A percentile compares a stretch with the other conserved stretches of the same genome.
These are phyloP conservation scores for Tiliqua scincoides DNA, from an alignment of 2,113 vertebrate genomes.

Conservation along the genomic window DNA sequence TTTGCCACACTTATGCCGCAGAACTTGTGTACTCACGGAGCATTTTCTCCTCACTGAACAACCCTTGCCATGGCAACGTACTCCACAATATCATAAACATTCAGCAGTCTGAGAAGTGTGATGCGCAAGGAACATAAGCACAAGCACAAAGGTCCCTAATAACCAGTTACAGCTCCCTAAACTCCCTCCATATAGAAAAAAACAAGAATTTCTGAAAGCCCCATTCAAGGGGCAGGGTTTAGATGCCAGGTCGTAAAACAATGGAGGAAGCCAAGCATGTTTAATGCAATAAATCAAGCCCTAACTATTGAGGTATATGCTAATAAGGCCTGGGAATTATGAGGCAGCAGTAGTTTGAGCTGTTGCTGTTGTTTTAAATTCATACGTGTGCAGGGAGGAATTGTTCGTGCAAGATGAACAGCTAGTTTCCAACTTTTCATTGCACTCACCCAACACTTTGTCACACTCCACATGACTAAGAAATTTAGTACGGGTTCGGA, in stretches of 20 bases:
- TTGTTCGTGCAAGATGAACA: background rate
- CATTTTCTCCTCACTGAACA: constrained; percentile 51
- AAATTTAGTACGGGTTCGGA: too few relatives aligned
- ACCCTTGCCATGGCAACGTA: constrained; percentile 52
- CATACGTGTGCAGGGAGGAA: background rate
- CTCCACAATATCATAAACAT: background rate
- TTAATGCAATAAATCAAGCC: background rate
- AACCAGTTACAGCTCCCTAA: background rate
- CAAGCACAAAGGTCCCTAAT: background rate
- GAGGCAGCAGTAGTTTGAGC: background rate
- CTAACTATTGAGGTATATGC: background rate
- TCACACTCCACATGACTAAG: too few relatives aligned
- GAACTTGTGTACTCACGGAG: constrained; percentile 29
- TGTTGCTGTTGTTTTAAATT: background rate
- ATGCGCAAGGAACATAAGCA: background rate
- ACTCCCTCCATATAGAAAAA: background rate
- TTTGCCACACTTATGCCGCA: constrained; percentile 38
- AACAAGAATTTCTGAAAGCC: background rate
- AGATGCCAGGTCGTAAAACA: background rate
- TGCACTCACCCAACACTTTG: too few relatives aligned
- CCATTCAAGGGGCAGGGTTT: background rate
- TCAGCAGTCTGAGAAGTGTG: background rate
- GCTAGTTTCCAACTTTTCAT: too few relatives aligned
- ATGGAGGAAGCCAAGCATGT: background rate
- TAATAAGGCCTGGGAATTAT: background rate